phyloP scores from a whole-genome alignment of 2,797 vertebrate genomes.

The Lithobates pipiens region DNA sequence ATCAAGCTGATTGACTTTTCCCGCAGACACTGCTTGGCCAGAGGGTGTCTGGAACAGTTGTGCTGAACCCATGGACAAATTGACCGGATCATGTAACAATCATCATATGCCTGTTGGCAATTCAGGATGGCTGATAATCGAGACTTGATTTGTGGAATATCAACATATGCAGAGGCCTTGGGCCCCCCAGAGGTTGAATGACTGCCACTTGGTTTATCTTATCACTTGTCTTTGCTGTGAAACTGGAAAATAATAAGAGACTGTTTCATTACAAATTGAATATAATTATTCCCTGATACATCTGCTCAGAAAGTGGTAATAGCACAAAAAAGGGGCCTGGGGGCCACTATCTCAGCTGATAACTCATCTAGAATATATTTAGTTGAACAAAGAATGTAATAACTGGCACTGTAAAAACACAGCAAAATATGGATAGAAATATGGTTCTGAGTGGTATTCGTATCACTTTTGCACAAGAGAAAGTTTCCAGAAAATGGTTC shows the following conservation, averaged over 20 bases:
- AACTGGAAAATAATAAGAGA: not conserved
- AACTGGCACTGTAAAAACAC: not conserved
- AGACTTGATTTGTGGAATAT: not conserved
- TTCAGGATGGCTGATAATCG: not conserved
- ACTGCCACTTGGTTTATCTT: not conserved
- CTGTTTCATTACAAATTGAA: not conserved
- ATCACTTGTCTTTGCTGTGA: not conserved
- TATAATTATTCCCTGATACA: not conserved
- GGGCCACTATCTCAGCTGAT: not conserved
- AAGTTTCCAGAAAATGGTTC: not conserved
- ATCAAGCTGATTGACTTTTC: no score
- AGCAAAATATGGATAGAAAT: not conserved
- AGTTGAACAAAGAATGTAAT: no score
- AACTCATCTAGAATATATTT: not conserved
- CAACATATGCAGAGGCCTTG: not conserved
- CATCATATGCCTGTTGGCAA: not conserved
- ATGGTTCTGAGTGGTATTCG: not conserved
- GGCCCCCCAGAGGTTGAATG: not conserved
- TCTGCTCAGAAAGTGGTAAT: not conserved
- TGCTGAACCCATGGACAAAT: not conserved
- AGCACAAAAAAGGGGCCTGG: not conserved
- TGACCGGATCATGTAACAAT: not conserved
- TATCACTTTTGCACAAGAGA: not conserved
- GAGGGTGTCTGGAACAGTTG: not conserved
- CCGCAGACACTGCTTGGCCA: not conserved